Evolutionary conservation across 92 coral and sea anemone genomes (phyloP).

Genomic region (Nematostella vectensis): DNA sequence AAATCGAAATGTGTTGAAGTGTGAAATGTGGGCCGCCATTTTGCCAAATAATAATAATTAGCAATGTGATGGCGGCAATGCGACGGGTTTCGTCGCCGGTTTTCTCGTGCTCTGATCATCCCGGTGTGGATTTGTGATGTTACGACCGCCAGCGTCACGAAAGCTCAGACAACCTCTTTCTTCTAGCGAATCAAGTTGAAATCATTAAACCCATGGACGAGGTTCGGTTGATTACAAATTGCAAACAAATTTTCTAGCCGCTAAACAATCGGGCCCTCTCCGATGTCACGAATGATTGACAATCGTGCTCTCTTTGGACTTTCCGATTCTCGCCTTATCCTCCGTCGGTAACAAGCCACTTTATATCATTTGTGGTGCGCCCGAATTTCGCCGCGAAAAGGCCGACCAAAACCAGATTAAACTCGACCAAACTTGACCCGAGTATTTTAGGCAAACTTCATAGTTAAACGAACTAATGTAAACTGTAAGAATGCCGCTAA

Average conservation of each 20-base stretch:
- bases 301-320: slow-evolving; percentile 47
- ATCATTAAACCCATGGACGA: slow-evolving; percentile 52
- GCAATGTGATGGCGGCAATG: slow-evolving; percentile 14
- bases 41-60: slow-evolving; percentile 88
- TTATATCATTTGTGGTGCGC: slow-evolving; percentile 76
- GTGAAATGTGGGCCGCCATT: slow-evolving; percentile 70
- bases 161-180: no score
- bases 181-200: no score
- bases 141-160: no score
- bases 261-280: slow-evolving; percentile 72
- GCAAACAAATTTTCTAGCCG: slow-evolving; percentile 90
- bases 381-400: slow-evolving; percentile 62
- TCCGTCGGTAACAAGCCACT: slow-evolving; percentile 74
- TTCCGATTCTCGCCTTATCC: slow-evolving; percentile 84
- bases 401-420: slow-evolving; percentile 49
- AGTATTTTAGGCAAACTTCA: background rate
- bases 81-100: no score
- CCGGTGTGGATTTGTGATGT: no score
- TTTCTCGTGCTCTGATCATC: no score
- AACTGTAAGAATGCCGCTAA: background rate
- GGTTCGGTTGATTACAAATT: slow-evolving; percentile 78
- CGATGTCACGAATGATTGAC: slow-evolving; percentile 94
- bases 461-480: no score
- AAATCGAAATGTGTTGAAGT: slow-evolving; percentile 83
- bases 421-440: slow-evolving; percentile 5